Percentiles rank a stretch among this genome's conserved stretches.
These are phyloP conservation scores for Tetrapedia diversipes DNA, from an alignment of 2,888 invertebrate genomes.

Conservation along the genomic window DNA sequence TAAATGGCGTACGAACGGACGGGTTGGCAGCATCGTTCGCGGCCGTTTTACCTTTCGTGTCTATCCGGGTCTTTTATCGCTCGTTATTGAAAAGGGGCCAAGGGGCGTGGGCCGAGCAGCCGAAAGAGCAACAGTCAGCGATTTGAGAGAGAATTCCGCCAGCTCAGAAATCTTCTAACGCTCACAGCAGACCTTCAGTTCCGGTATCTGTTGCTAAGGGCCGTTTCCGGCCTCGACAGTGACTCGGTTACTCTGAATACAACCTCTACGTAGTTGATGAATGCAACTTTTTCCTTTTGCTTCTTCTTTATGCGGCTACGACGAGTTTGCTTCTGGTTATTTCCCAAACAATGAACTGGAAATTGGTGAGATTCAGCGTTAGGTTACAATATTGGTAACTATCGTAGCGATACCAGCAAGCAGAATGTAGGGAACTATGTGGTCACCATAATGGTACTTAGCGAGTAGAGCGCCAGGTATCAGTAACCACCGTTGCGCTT, in stretches of 20 bases:
- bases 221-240: neutral
- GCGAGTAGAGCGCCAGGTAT: too few species aligned
- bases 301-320: too few species aligned
- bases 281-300: too few species aligned
- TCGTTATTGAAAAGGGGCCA: constrained; percentile 20
- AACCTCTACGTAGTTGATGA: neutral
- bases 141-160: neutral
- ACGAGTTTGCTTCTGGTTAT: too few species aligned
- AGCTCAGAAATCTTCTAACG: neutral
- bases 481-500: too few species aligned
- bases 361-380: too few species aligned
- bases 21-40: constrained; percentile 4
- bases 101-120: neutral
- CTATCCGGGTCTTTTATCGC: constrained; percentile 26
- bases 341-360: too few species aligned
- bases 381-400: too few species aligned
- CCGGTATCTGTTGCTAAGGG: constrained; percentile 6
- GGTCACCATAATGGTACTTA: too few species aligned
- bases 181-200: neutral
- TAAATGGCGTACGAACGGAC: constrained; percentile 12
- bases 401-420: too few species aligned
- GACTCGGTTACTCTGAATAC: neutral
- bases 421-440: too few species aligned
- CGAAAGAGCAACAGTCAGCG: constrained; percentile 25
- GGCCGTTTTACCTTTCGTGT: constrained; percentile 8